Base-by-base conservation (phyloP, 2,888 invertebrate genomes). In the Mongoloraphidia duomilia region DNA sequence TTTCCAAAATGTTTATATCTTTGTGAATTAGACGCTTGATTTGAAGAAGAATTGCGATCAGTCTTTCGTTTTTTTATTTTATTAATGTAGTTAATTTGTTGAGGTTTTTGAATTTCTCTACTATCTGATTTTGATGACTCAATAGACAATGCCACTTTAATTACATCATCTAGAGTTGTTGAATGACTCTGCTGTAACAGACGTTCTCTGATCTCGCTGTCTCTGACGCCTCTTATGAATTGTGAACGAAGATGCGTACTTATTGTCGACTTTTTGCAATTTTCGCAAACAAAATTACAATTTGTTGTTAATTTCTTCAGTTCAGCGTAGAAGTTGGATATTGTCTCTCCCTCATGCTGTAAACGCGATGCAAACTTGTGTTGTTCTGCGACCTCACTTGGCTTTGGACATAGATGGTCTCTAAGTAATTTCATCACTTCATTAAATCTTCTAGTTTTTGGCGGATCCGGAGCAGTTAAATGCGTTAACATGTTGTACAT, bases 341-440 rank as follows among this genome's bases (percentile, higher is more conserved):
- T 44, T 8, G 43, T 26, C n/a, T 49, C 44, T 4, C 12, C 14
- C 33, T 49, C 43, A 3, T 42, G 11, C 34, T 49, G 44, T 14
- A 42, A 9, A 3, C 49, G 33, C 14, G 42, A 36, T 26, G 33
- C 13, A 26, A 49, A 49, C n/a, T 48, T 48, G 13, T 48, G 41
- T 14, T 48, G 48, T 11, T 48, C 48, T 2, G 48, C 37, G 1
- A 49, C 10, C 12, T 33, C 43, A 49, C 35, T 49, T 8, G 37
- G 44, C 14, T 34, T 26, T n/a, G 44, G 49, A 26, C 14, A 8
- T 13, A 49, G 9, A 39, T 49, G 42, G 3, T 42, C 44, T 11
- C 35, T 41, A n/a, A 49, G 33, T 49, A 44, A 26, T 9, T 44
- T 44, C 4, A 49, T 8, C 2, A 49, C 13, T 2, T 49, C 43